A percentile compares a stretch with the other conserved stretches of the same genome.
Evolutionary conservation across 2,797 vertebrate genomes (phyloP).

Genomic region (Propithecus perrieri): DNA sequence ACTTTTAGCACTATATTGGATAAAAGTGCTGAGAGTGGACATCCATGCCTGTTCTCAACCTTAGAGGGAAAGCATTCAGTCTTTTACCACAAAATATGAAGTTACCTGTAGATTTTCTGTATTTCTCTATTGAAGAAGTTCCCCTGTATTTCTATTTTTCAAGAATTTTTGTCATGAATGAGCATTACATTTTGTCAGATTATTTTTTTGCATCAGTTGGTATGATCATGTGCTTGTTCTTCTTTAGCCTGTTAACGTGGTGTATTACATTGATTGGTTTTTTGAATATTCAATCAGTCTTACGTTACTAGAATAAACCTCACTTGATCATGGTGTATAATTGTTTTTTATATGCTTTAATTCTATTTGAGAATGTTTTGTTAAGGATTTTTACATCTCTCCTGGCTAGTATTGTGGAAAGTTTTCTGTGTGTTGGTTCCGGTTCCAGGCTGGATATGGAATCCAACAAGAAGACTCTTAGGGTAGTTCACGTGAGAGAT

Average conservation of each 20-base stretch:
- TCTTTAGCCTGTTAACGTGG: not conserved
- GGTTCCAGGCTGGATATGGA: not conserved
- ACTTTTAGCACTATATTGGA: not conserved
- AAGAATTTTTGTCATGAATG: not conserved
- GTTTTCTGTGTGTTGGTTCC: not conserved
- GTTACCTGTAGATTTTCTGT: not conserved
- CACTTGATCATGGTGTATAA: not conserved
- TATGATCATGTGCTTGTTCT: not conserved
- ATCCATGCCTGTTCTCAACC: not conserved
- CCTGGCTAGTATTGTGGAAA: not conserved
- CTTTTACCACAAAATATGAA: not conserved
- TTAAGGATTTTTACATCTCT: not conserved
- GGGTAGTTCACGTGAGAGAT: not conserved
- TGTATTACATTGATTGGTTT: not conserved
- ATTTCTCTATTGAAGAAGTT: not conserved
- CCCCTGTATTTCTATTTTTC: not conserved
- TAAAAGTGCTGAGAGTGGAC: not conserved
- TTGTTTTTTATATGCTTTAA: not conserved
- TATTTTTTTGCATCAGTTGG: not conserved
- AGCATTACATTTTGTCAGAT: not conserved
- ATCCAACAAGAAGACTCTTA: not conserved
- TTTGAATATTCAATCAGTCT: conserved; percentile 2
- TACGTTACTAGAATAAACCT: not conserved
- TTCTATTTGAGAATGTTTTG: conserved; percentile 35
- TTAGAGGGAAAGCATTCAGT: not conserved